phyloP scores from a whole-genome alignment of 2,113 vertebrate species.

The Psettodes erumei region DNA sequence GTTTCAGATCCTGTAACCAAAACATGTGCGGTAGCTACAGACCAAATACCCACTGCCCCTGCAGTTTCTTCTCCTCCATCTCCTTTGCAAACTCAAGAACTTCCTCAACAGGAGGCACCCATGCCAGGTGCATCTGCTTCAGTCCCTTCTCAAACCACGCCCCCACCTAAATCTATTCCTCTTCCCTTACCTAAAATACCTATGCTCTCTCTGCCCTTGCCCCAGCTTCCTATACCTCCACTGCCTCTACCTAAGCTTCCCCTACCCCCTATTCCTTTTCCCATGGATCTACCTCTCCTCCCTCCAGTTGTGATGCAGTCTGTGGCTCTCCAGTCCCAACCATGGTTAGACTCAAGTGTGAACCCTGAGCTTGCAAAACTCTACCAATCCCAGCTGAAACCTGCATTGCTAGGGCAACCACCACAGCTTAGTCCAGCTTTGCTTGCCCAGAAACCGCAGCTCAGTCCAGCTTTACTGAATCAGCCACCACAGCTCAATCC shows the following conservation, averaged over 20 bases:
- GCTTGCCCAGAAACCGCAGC: conserved; percentile 85
- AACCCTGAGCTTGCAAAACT: conserved; percentile 91
- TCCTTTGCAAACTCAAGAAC: conserved; percentile 61
- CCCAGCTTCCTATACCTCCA: conserved; percentile 70
- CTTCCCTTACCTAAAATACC: conserved; percentile 84
- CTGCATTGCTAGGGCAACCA: conserved; percentile 86
- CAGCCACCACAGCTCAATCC: conserved; percentile 77
- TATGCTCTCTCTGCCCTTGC: conserved; percentile 79
- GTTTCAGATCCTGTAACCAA: conserved; percentile 52
- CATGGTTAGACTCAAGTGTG: conserved; percentile 89
- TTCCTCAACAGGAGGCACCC: conserved; percentile 54
- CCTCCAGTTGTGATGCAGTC: conserved; percentile 95
- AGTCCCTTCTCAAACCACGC: conserved; percentile 82
- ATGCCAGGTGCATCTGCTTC: conserved; percentile 50
- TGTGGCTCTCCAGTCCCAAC: conserved; percentile 89
- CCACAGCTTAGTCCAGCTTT: conserved; percentile 74
- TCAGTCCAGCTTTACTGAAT: conserved; percentile 88
- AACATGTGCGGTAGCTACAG: conserved; percentile 56
- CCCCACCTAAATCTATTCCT: conserved; percentile 77
- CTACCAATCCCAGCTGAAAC: conserved; percentile 93
- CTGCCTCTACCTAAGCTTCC: conserved; percentile 86
- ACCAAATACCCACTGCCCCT: conserved; percentile 81
- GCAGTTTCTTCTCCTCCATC: conserved; percentile 64
- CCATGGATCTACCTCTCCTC: conserved; percentile 95
- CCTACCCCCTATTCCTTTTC: conserved; percentile 89